Evolutionary conservation across 2,888 invertebrate species (phyloP).

Genomic region (Lampropteryx suffumata): DNA sequence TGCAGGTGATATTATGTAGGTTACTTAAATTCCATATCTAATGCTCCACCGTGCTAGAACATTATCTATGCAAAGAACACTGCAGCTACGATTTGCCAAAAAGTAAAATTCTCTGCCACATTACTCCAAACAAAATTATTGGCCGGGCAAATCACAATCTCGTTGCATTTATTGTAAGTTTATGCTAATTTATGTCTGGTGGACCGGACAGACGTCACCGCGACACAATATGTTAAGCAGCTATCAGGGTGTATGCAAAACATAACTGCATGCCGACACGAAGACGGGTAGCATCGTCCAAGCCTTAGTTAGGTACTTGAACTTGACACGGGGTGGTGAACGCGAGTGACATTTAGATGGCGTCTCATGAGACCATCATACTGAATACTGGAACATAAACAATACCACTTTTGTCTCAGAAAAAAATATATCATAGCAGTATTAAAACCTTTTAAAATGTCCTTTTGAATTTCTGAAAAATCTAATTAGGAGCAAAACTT

Average conservation of each 20-base stretch:
- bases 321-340: constrained; percentile 63
- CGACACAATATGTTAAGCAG: constrained; percentile 50
- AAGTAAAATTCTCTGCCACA: neutral
- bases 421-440: neutral
- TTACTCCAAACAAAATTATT: constrained; percentile 23
- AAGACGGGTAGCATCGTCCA: constrained; percentile 42
- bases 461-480: no score
- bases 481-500: neutral
- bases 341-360: constrained; percentile 42
- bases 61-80: no score
- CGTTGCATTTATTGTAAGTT: constrained; percentile 46
- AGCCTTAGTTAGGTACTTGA: constrained; percentile 63
- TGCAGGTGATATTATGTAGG: no score
- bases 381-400: constrained; percentile 2
- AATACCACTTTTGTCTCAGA: neutral
- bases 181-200: constrained; percentile 56
- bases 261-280: constrained; percentile 57
- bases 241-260: constrained; percentile 52
- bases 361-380: constrained; percentile 7
- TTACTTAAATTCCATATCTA: no score
- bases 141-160: constrained; percentile 47
- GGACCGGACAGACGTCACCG: constrained; percentile 58
- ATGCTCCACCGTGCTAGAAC: no score
- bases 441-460: no score
- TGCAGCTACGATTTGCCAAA: constrained; percentile 1